Evolutionary conservation across 2,888 invertebrate species (phyloP).

Genomic region (Nemotelus pantherinus): DNA sequence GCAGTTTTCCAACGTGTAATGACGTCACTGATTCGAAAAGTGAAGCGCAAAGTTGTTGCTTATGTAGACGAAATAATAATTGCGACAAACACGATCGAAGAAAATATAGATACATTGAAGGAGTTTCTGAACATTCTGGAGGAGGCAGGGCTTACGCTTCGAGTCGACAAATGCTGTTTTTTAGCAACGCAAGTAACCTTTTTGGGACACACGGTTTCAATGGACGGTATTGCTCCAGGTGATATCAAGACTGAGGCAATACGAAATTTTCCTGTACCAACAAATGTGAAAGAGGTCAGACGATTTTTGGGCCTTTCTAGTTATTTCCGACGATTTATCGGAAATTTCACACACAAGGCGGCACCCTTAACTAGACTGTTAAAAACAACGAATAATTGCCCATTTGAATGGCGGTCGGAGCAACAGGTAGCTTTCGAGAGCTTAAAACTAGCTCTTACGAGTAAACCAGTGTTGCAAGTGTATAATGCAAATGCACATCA

Average conservation of each 20-base stretch:
- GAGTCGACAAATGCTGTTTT: neutral
- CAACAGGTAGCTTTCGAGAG: neutral
- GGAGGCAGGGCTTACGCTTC: neutral
- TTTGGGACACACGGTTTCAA: neutral
- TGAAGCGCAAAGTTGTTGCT: no score
- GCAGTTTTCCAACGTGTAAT: no score
- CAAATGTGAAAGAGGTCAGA: neutral
- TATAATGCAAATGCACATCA: slow-evolving; percentile 53
- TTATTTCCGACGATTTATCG: neutral
- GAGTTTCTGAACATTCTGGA: neutral
- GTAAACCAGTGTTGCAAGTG: slow-evolving; percentile 52
- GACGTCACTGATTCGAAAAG: no score
- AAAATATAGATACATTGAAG: neutral
- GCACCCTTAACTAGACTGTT: neutral
- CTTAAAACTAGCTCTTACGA: neutral
- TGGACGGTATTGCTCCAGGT: slow-evolving; percentile 49
- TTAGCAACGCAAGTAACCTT: slow-evolving; percentile 29
- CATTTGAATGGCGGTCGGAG: neutral
- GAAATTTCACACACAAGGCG: neutral
- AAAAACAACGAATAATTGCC: neutral
- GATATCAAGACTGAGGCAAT: slow-evolving; percentile 26
- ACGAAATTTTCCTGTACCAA: slow-evolving; percentile 1
- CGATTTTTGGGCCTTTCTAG: neutral
- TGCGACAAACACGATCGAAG: neutral
- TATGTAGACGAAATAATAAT: slow-evolving; percentile 1